These are phyloP conservation scores for Mythimna impura DNA, from an alignment of 2,888 invertebrate species.

Conservation along the genomic window DNA sequence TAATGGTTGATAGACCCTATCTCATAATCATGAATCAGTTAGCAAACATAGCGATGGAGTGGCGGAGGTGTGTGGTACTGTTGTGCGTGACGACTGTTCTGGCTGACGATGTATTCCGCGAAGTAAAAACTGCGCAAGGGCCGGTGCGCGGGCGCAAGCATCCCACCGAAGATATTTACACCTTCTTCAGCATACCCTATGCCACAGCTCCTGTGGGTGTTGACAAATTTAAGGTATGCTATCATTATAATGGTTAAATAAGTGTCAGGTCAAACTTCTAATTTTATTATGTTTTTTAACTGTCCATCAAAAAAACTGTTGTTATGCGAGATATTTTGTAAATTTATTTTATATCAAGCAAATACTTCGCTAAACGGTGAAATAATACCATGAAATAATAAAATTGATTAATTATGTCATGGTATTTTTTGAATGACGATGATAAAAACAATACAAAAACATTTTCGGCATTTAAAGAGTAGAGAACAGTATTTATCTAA, in stretches of 20 bases:
- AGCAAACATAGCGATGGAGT: constrained; percentile 7
- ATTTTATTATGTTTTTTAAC: background rate
- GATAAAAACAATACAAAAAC: too few relatives aligned
- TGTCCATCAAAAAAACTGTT: background rate
- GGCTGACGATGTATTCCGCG: constrained; percentile 39
- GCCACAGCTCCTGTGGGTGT: constrained; percentile 71
- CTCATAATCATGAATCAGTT: background rate
- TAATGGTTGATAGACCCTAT: background rate
- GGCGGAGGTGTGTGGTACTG: constrained; percentile 10
- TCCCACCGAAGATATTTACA: constrained; percentile 59
- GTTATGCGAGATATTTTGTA: too few relatives aligned
- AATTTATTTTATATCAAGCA: too few relatives aligned
- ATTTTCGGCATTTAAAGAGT: background rate
- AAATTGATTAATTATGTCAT: background rate
- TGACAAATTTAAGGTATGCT: constrained; percentile 49
- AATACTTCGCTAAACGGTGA: too few relatives aligned
- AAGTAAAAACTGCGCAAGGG: constrained; percentile 67
- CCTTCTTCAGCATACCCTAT: constrained; percentile 73
- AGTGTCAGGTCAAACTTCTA: background rate
- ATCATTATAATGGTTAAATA: background rate
- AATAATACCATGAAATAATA: background rate
- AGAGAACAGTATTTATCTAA: background rate
- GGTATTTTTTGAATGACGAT: too few relatives aligned
- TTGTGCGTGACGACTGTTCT: constrained; percentile 7
- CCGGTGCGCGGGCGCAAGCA: constrained; percentile 70